Base-by-base conservation (phyloP, 2,113 vertebrate genomes). In the Triplophysa siluroides region DNA sequence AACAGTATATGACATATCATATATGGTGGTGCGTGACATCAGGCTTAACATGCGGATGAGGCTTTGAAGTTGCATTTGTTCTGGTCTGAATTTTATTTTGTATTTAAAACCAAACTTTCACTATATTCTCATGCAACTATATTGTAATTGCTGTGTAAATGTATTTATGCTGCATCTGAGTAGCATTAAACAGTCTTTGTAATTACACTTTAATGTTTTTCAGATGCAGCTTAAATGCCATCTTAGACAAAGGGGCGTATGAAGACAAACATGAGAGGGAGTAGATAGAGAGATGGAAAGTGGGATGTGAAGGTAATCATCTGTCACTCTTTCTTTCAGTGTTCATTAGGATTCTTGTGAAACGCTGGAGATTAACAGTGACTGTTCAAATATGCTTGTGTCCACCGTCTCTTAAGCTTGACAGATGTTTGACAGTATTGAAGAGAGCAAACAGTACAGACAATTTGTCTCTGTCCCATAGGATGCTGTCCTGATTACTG, bases 361-460 rank as follows among this genome's bases (percentile, higher is more conserved):
- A 66, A 66, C 26, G 33, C 24, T 3, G 8, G 61, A 43, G 62
- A 65, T 65, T 77, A 77, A 52, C 45, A 21, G 41, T 65, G 75
- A 66, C 62, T 45, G 62, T 21, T 65, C 45, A 77, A 38, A 77
- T 38, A 77, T 19, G 61, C 75, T 54, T 54, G 24, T 33, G 45
- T 77, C 45, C 8, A 23, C 43, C 14, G 47, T 54, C 45, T 54
- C 45, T 38, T 18, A 18, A 77, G 62, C 21, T 77, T 65, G n/a
- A 26, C 62, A 65, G 75, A 77, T 77, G 62, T 64, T 54, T 5
- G 24, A 52, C 43, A 54, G 75, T 18, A 65, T 77, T 66, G 43
- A 77, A 54, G 75, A 29, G 43, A n/a, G 61, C 60, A 76, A 64
- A 76, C 74, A 75, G 58, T 13, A 65, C 11, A 76, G 61, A 29